Evolutionary conservation across 2,888 invertebrate species (phyloP), one percentile per base, ranked within the genome.

Genomic region (Lissonota sp.): DNA sequence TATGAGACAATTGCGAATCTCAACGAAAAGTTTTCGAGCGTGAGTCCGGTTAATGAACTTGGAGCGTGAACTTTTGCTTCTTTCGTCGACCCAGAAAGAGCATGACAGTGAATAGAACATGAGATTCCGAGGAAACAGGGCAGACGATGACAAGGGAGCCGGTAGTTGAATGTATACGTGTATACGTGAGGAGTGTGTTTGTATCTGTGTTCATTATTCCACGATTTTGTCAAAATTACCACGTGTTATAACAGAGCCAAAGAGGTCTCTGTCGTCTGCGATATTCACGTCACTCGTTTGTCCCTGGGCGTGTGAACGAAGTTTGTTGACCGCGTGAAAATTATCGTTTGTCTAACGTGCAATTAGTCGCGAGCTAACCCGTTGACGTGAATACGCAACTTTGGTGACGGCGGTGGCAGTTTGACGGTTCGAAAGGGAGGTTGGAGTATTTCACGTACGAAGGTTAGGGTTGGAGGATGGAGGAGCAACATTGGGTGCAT

Each of bases 361-460:
- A 75, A 78, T 75, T 67, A 71, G 85, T 87, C 87, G 88, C 87
- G 87, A 85, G 26, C 1, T 5, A 87, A 14, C 80, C 42, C 82
- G 83, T 84, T 80, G 83, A 75, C 84, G 85, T 85, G 84, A 84
- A 86, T 84, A 86, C 37, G 14, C 80, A 85, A 82, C 85, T 82
- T 66, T 73, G 74, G 66, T 62, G 66, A 69, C 60, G 71, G 8
- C 26, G 46, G 39, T 66, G 60, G 42, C 51, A 42, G 64, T 77
- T 69, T 70, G 73, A 70, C 64, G 42, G 66, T n/a, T 70, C 46
- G 51, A 72, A 80, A 73, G 80, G 80, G 75, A 64, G 73, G 72
- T 49, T 60, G 14, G n/a, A n/a, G 10, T 55, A 51, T 53, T 7
- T 53, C 26, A 51, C n/a, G 51, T 51, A n/a, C 74, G 44, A 81